Conservation (phyloP, 2,113 vertebrate genomes). For the Notechis scutatus region DNA sequence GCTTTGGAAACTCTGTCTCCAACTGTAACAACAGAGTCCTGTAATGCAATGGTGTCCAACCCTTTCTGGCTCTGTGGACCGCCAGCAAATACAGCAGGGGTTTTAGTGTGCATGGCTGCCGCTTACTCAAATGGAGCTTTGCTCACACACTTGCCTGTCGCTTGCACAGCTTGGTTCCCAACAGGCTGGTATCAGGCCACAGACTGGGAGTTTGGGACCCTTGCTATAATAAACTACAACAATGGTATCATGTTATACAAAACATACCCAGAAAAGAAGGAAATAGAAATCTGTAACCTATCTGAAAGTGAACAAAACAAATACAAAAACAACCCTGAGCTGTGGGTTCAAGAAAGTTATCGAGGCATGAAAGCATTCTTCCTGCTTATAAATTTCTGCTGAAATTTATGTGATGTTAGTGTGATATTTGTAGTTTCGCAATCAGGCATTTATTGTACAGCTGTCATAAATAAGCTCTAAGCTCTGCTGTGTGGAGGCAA, state of each 20-base stretch:
- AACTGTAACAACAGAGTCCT: constrained; percentile 27
- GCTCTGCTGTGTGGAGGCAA: background rate
- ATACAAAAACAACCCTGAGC: background rate
- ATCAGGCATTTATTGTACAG: background rate
- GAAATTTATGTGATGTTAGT: background rate
- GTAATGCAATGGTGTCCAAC: background rate
- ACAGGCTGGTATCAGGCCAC: background rate
- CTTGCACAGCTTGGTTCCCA: background rate
- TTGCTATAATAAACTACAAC: background rate
- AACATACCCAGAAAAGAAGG: background rate
- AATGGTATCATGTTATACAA: background rate
- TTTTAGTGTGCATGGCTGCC: background rate
- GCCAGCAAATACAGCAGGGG: background rate
- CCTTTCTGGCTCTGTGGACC: background rate
- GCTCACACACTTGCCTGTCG: background rate
- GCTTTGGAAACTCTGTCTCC: background rate
- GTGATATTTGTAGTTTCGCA: background rate
- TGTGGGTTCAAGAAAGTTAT: background rate
- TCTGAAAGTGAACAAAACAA: background rate
- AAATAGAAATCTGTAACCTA: background rate
- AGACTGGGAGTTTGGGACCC: background rate
- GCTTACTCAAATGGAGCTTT: background rate
- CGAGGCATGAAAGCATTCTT: background rate
- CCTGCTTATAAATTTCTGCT: background rate
- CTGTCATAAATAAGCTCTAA: background rate